Conservation (phyloP, 1,140 invertebrate genomes). For the Argopecten irradians region DNA sequence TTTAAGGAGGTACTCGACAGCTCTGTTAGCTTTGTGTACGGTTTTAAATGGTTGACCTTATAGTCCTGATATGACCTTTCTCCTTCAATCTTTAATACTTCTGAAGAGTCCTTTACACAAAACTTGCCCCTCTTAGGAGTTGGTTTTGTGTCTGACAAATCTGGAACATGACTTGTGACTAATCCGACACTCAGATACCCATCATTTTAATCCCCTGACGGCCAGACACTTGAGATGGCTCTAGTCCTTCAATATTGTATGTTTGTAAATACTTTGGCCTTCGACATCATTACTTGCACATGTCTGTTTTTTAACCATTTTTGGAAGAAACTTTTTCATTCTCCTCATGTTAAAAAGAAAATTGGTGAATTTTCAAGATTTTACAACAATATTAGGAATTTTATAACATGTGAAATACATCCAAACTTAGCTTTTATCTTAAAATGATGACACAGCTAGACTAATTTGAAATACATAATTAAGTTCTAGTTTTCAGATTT, state of each 20-base stretch:
- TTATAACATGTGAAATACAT: no score
- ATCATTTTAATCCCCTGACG: neutral
- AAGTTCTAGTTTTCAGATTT: no score
- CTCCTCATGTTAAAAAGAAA: no score
- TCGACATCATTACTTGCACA: no score
- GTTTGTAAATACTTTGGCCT: conserved; percentile 5
- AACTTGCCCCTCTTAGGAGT: neutral
- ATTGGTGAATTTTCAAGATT: no score
- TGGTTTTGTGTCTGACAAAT: neutral
- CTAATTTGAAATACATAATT: no score
- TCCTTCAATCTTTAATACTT: neutral
- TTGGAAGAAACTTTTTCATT: no score
- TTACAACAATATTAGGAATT: no score
- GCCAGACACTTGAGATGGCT: neutral
- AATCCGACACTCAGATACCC: neutral
- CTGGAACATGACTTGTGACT: neutral
- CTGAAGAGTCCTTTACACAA: neutral
- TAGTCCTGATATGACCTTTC: neutral
- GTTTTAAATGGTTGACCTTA: neutral
- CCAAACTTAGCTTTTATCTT: no score
- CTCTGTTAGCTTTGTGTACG: neutral
- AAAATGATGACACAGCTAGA: no score
- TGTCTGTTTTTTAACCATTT: no score
- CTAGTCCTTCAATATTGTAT: neutral
- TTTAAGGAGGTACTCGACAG: neutral